Conservation (phyloP, 2,113 vertebrate genomes). For the Anser brachyrhynchus region DNA sequence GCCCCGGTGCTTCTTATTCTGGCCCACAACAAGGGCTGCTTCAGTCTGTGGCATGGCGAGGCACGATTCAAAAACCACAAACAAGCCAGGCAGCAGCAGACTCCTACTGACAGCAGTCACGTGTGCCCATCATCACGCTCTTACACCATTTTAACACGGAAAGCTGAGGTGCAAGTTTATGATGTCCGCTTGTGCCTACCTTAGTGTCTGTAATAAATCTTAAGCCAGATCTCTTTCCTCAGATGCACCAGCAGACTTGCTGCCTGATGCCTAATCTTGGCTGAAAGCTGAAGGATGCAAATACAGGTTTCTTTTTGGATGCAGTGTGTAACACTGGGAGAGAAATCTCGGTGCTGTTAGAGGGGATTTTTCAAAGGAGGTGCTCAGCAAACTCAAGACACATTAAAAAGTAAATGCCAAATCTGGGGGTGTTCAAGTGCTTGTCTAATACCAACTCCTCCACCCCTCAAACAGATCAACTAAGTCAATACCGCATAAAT, state of each 20-base stretch:
- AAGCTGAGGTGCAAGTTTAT: not conserved
- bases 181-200: not conserved
- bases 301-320: not conserved
- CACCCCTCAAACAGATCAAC: not conserved
- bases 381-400: not conserved
- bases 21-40: not conserved
- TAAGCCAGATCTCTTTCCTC: not conserved
- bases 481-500: not conserved
- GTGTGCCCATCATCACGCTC: not conserved
- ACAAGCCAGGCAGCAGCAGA: not conserved
- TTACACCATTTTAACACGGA: not conserved
- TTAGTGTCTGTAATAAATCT: not conserved
- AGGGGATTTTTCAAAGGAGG: not conserved
- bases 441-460: slow-evolving; percentile 1
- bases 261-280: not conserved
- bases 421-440: not conserved
- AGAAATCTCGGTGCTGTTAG: not conserved
- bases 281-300: not conserved
- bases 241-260: not conserved
- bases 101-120: not conserved
- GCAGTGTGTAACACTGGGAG: not conserved
- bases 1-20: not conserved
- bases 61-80: not conserved
- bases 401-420: not conserved
- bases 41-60: not conserved